Base-by-base conservation (phyloP, 2,888 invertebrate species). In the Sarcophaga variegata region DNA sequence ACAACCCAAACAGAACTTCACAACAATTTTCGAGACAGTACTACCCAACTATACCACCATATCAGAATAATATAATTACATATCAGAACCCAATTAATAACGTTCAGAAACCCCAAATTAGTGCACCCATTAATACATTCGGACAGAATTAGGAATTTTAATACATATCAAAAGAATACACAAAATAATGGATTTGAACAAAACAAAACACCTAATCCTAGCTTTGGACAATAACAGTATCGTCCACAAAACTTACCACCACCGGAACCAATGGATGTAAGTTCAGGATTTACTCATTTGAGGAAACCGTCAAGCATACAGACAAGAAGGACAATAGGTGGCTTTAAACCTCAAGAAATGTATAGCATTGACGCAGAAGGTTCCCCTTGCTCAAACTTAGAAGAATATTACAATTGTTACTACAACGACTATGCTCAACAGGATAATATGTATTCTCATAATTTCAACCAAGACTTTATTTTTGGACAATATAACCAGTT, bases 211-310 rank as follows among this genome's bases (percentile, higher is more conserved):
- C 27, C 25, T 45, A 45, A 45, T 27, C 27, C 27, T 67, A 64
- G 47, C 64, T 76, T 76, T 20, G 37, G 76, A 59, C 54, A 17
- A 67, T 59, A 66, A 67, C 25, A 25, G 25, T 76, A 27, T 27
- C 27, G 5, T 27, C 27, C 27, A 27, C 27, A 27, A 27, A 27
- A 27, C 5, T 27, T 27, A 59, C 66, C 27, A 59, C 72, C 25
- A 27, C 72, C 59, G 22, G 66, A 81, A 72, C 80, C 67, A 74
- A 81, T 81, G 67, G 80, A 74, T 22, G 25, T n/a, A 47, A 74
- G 67, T 27, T 81, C 81, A 8, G 74, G 67, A 3, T 69, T 66
- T 62, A 74, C 81, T 59, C 37, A 80, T 47, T 37, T 72, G 22
- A 80, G 17, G 17, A 81, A 69, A 69, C 62, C 60, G 45, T 11